Base-by-base conservation (phyloP, 2,888 invertebrate genomes). In the Lycocerus yunnanus region DNA sequence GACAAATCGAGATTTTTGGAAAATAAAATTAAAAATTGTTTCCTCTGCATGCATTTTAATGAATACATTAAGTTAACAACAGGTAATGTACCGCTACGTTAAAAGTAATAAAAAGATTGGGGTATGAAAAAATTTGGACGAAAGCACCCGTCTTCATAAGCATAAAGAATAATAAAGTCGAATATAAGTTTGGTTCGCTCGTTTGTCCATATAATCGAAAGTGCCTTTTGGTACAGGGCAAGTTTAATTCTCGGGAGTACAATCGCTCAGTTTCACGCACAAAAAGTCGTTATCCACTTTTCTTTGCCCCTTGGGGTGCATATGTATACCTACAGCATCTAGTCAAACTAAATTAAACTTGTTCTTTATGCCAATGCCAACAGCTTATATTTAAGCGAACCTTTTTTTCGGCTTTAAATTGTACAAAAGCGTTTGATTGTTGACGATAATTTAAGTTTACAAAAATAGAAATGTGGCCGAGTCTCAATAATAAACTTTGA, bases 271-370 rank as follows among this genome's bases (percentile, higher is more conserved):
- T 67, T 73, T 72, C 74, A 76, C 77, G 74, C 77, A 76, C 75
- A 79, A 79, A 78, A 78, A 78, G 75, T 69, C 73, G 74, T 78
- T 79, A 78, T 78, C 75, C 77, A 72, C 69, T 76, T 77, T 70
- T 69, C 60, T 70, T 15, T 66, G 20, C 72, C 78, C 71, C 77
- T 18, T 27, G 75, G 77, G 78, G 76, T 76, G 72, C 78, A 74
- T 77, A 78, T 68, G 74, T 71, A 75, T 73, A 77, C 75, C 67
- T 70, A 73, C 60, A 70, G 60, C 13, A 59, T 20, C 15, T 24
- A 58, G 58, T 72, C 59, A 63, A 75, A 68, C 70, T 18, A 58
- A 67, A 73, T 69, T 69, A 68, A 69, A 73, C 73, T 71, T 74
- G 16, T 59, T 70, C 58, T 73, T 73, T 69, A 66, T 66, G 60